These are phyloP conservation scores for Asobara japonica DNA, from an alignment of 1,140 invertebrate genomes.

Conservation along the genomic window DNA sequence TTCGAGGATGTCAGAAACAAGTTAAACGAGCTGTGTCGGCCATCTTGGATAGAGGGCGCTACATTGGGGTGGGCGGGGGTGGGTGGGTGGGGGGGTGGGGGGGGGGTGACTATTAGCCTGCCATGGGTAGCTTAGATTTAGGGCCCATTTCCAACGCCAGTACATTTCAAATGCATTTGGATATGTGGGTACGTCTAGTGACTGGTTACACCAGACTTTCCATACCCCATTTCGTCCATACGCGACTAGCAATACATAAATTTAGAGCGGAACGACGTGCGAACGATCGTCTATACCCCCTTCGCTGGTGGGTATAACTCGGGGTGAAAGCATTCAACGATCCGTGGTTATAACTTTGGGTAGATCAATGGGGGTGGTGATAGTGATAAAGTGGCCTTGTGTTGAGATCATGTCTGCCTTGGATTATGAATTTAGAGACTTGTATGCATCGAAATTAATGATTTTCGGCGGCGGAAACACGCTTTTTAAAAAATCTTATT, in stretches of 20 bases:
- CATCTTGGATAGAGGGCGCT: background rate
- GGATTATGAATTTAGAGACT: too few relatives aligned
- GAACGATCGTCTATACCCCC: background rate
- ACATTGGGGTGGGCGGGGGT: background rate
- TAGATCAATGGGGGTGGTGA: background rate
- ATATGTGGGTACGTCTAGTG: background rate
- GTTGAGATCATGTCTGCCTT: background rate
- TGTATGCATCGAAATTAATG: too few relatives aligned
- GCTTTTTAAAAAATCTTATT: too few relatives aligned
- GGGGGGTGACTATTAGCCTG: background rate
- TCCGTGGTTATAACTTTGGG: background rate
- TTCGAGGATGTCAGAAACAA: too few relatives aligned
- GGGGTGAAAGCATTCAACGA: slow-evolving; percentile 1
- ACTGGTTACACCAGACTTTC: background rate
- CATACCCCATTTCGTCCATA: background rate
- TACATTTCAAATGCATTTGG: slow-evolving; percentile 1
- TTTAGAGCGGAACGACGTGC: background rate
- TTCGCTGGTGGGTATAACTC: background rate
- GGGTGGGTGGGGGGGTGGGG: background rate
- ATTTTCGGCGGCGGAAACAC: too few relatives aligned
- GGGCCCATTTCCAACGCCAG: background rate
- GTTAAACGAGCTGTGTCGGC: too few relatives aligned
- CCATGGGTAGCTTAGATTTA: background rate
- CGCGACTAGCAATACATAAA: background rate
- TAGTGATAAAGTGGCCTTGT: background rate